Evolutionary conservation across 2,113 vertebrate species (phyloP).

Genomic region (Leptosomus discolor): DNA sequence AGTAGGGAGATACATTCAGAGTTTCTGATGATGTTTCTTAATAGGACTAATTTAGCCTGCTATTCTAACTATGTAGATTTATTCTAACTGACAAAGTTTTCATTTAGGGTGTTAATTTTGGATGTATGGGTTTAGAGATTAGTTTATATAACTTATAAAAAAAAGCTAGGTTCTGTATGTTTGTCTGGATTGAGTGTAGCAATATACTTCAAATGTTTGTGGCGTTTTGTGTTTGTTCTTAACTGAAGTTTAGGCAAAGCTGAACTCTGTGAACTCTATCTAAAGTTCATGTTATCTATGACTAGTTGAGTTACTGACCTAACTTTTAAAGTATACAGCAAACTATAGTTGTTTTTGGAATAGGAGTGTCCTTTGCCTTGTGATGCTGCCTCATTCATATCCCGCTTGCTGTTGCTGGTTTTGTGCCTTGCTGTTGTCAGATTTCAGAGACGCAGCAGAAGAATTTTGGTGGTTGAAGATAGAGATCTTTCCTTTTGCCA

Average conservation of each 20-base stretch:
- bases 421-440: not conserved
- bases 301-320: not conserved
- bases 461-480: not conserved
- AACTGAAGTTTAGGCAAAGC: not conserved
- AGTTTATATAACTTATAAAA: not conserved
- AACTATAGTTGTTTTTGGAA: not conserved
- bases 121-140: rapidly evolving
- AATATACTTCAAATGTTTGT: not conserved
- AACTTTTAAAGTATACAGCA: not conserved
- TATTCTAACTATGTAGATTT: not conserved
- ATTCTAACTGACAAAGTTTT: not conserved
- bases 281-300: not conserved
- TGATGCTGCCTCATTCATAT: not conserved
- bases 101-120: not conserved
- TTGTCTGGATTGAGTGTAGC: not conserved
- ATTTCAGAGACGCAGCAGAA: not conserved
- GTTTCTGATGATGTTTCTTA: not conserved
- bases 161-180: not conserved
- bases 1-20: not conserved
- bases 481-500: not conserved
- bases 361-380: not conserved
- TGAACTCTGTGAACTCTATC: not conserved
- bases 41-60: not conserved
- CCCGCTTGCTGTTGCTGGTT: not conserved
- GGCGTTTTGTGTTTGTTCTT: not conserved